phyloP scores from a whole-genome alignment of 2,113 vertebrate species.

The Pycnonotus jocosus region DNA sequence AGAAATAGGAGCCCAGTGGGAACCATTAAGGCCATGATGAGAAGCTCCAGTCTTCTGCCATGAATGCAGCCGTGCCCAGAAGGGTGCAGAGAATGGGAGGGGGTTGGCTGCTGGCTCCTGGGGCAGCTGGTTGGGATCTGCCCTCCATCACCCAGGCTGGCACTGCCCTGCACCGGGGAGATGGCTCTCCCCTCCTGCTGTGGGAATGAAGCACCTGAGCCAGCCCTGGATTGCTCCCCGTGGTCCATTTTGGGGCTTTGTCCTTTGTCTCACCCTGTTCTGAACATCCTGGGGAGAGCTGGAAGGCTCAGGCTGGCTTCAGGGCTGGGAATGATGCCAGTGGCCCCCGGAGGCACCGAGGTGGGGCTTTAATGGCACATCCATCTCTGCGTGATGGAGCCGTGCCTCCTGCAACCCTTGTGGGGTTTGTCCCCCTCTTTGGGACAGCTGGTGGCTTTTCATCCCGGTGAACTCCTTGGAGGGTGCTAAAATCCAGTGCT shows the following conservation, averaged over 20 bases:
- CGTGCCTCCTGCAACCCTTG: not conserved
- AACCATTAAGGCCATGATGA: not conserved
- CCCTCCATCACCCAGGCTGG: not conserved
- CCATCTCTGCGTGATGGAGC: not conserved
- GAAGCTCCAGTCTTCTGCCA: not conserved
- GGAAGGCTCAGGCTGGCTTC: not conserved
- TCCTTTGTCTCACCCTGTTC: not conserved
- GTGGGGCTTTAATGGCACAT: not conserved
- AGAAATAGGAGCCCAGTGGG: slow-evolving; percentile 58
- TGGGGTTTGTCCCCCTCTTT: fast-evolving
- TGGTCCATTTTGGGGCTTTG: not conserved
- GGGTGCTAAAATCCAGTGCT: not conserved
- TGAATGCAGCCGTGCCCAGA: not conserved
- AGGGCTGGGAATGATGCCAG: not conserved
- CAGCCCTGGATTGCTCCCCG: not conserved
- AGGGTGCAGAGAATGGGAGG: not conserved
- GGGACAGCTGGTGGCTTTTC: not conserved
- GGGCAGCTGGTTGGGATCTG: not conserved
- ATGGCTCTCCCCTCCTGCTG: not conserved
- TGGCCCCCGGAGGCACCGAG: not conserved
- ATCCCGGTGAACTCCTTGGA: not conserved
- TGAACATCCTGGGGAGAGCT: not conserved
- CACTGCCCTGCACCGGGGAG: not conserved
- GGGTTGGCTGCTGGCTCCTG: not conserved
- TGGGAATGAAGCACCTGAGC: slow-evolving; percentile 52